Evolutionary conservation across 1,140 invertebrate species (phyloP).

Genomic region (Temnothorax longispinosus): DNA sequence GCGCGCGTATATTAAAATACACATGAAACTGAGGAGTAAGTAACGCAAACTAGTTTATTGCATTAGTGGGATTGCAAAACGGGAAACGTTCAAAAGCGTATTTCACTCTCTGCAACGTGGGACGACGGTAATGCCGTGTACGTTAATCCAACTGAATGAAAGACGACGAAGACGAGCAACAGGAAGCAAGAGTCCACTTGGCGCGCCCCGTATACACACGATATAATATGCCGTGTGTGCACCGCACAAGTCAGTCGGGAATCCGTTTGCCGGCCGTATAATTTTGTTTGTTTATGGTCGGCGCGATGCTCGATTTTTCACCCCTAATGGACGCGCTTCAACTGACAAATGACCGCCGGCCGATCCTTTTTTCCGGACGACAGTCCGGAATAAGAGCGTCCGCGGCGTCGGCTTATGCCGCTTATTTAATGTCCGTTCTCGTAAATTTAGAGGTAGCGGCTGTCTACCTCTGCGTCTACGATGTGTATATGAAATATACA

Average conservation of each 20-base stretch:
- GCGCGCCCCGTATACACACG: not conserved
- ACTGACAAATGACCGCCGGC: conserved; percentile 82
- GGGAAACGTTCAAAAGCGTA: conserved; percentile 1
- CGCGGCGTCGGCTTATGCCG: conserved; percentile 58
- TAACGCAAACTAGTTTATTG: conserved; percentile 8
- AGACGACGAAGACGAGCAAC: conserved; percentile 76
- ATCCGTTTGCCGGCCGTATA: conserved; percentile 74
- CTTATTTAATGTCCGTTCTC: conserved; percentile 70
- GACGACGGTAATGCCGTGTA: conserved; percentile 33
- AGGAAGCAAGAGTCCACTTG: conserved; percentile 56
- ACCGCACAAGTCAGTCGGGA: conserved; percentile 38
- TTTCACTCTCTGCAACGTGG: not conserved
- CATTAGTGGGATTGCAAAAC: conserved; percentile 20
- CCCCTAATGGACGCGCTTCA: conserved; percentile 81
- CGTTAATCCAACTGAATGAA: conserved; percentile 73
- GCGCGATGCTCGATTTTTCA: conserved; percentile 83
- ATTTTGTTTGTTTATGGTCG: conserved; percentile 85
- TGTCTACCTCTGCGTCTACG: not conserved
- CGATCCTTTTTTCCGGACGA: conserved; percentile 66
- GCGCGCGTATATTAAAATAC: not conserved
- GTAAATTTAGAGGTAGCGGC: conserved; percentile 62
- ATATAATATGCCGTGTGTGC: conserved; percentile 25
- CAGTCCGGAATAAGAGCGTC: conserved; percentile 52
- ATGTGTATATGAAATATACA: conserved; percentile 41
- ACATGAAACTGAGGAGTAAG: conserved; percentile 5